Evolutionary conservation across 2,797 vertebrate genomes (phyloP), one percentile per base, ranked within the genome.

Genomic region (Falco biarmicus): DNA sequence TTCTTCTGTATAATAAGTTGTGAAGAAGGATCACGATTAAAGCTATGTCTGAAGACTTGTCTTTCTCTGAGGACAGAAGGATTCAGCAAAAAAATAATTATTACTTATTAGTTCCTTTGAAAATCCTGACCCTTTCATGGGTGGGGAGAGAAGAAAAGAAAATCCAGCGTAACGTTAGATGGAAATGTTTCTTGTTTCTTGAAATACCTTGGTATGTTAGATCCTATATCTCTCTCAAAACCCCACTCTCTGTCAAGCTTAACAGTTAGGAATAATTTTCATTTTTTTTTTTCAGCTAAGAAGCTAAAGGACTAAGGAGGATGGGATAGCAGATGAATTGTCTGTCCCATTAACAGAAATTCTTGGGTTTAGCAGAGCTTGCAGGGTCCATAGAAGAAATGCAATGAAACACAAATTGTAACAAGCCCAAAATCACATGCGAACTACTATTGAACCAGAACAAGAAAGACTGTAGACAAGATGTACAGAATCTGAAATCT

Each of bases 161-260:
- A 77, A 92, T 64, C 65, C 19, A 86, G 68, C 28, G 45, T 59
- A 66, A 59, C 59, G 4, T 64, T 92, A 87, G 37, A 34, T 37
- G 74, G 64, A 90, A 86, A 61, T 73, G 50, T 56, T 86, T 96
- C 70, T 57, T 83, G 59, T 69, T 96, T 94, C 68, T 53, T 94
- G 75, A 71, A 73, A 95, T 74, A 31, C 12, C 25, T 83, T 94
- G 80, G 28, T 84, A 16, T 18, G 41, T 91, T 91, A 94, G 60
- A 80, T 90, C 54, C 69, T 13, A 59, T 77, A 26, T 31, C 81
- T 32, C 45, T 75, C 60, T 94, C 90, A 66, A 95, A 95, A 12
- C 22, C 16, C 24, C 32, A 29, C 48, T 88, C n/a, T 64, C 43
- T 94, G 70, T 89, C 25, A 74, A 93, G 71, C 39, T 66, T 43